Evolutionary conservation across 2,888 invertebrate species (phyloP), one percentile per base, ranked within the genome.

Genomic region (Chaetogeoica ovagalla): DNA sequence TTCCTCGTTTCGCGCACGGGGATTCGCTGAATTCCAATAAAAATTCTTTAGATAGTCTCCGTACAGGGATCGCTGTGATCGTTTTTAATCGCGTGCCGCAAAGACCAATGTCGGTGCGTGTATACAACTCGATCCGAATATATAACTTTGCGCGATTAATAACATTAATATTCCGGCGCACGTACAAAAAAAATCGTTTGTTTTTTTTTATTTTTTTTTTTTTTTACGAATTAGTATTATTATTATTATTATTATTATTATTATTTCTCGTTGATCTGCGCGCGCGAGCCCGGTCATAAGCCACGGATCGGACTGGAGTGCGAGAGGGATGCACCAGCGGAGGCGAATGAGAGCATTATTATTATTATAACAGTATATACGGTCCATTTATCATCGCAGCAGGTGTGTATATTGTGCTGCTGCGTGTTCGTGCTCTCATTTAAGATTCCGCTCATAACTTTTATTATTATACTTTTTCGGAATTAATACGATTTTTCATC

Each of bases 401-500:
- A 79, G 79, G 79, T 79, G 79, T 79, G 79, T 79, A 77, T 77
- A 71, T 79, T 71, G 30, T 30, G 30, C 30, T 30, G 79, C 79
- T 63, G 70, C 62, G 70, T 57, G 70, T 77, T 69, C 70, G 79
- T 79, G 70, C 71, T 70, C 79, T 79, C 79, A 79, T 79, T 79
- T 79, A 55, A 79, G 79, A 79, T 79, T 79, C 79, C 70, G 79
- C 79, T 79, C 79, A 79, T 79, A 79, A 79, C 79, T 79, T 79
- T 79, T 71, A 79, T 71, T 79, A 71, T 79, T 79, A 79, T 79
- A 79, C 79, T 79, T 79, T 79, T 79, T 79, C 79, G 65, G 79
- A 79, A 79, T 79, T 79, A 79, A 79, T 79, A 79, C 79, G 79
- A 79, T 79, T 79, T 79, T 79, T 79, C 79, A 79, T 79, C 70